Conservation (phyloP, 2,888 invertebrate genomes). For the Heliconius hortense region DNA sequence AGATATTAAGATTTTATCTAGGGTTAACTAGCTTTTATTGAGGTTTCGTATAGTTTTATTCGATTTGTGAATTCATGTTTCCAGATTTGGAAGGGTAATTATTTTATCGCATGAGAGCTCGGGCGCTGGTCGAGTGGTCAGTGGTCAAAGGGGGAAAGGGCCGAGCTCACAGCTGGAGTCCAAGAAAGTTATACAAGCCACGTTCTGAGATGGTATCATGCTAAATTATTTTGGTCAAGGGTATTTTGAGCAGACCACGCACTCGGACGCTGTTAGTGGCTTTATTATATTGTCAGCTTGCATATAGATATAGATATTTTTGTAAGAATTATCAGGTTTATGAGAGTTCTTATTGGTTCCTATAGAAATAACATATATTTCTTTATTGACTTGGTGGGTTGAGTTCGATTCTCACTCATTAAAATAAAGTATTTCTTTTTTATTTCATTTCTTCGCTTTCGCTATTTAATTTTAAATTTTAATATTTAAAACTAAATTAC, state of each 20-base stretch:
- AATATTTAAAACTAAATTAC: background rate
- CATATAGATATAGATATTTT: background rate
- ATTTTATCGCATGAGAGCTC: conserved; percentile 80
- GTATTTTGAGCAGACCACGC: conserved; percentile 65
- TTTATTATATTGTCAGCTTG: background rate
- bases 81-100: conserved; percentile 74
- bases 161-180: conserved; percentile 51
- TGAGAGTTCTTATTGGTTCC: background rate
- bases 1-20: conserved; percentile 29
- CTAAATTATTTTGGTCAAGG: conserved; percentile 68
- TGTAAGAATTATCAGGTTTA: background rate
- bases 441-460: no score
- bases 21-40: conserved; percentile 35
- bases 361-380: background rate
- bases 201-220: conserved; percentile 68
- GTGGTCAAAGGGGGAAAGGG: conserved; percentile 43
- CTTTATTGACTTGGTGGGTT: background rate
- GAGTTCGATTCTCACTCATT: no score
- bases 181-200: conserved; percentile 62
- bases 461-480: no score
- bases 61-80: conserved; percentile 57
- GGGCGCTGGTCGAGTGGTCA: conserved; percentile 58
- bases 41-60: conserved; percentile 45
- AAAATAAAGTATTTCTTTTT: no score
- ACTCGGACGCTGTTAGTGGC: conserved; percentile 25